phyloP scores from a whole-genome alignment of 2,797 vertebrate species.

The Enteromius viviparus region DNA sequence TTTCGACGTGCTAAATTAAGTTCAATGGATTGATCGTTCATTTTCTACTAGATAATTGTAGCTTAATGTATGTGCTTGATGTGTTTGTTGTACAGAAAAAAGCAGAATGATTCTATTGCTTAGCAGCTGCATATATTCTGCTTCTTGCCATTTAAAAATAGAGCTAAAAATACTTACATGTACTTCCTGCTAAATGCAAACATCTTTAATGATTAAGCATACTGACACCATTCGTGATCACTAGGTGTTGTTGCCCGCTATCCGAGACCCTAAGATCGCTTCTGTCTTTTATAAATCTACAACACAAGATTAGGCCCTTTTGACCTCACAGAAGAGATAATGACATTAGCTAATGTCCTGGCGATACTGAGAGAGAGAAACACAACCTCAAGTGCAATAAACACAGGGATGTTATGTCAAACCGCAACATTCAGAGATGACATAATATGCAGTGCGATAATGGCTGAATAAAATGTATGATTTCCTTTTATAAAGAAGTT shows the following conservation, averaged over 20 bases:
- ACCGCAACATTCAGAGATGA: neutral
- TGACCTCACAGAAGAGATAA: slow-evolving; percentile 79
- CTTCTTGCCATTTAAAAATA: neutral
- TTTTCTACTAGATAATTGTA: slow-evolving; percentile 19
- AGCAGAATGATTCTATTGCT: slow-evolving; percentile 10
- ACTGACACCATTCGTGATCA: slow-evolving; percentile 67
- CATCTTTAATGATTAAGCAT: slow-evolving; percentile 51
- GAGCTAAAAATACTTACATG: neutral
- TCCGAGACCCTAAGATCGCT: slow-evolving; percentile 73
- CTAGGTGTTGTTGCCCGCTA: slow-evolving; percentile 66
- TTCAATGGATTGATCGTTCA: slow-evolving; percentile 32
- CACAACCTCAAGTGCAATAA: slow-evolving; percentile 8
- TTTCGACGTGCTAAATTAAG: slow-evolving; percentile 62
- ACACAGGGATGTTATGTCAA: neutral
- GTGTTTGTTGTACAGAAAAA: slow-evolving; percentile 18
- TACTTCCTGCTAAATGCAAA: neutral
- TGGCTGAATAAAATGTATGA: neutral
- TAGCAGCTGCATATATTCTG: neutral
- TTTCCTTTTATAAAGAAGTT: neutral
- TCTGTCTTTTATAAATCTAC: slow-evolving; percentile 78
- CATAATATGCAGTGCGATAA: neutral
- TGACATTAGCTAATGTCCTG: slow-evolving; percentile 81
- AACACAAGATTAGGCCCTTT: slow-evolving; percentile 78
- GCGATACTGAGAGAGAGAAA: slow-evolving; percentile 63
- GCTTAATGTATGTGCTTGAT: slow-evolving; percentile 19